Evolutionary conservation across 2,888 invertebrate species (phyloP).

Genomic region (Scelioninae gen. 2): DNA sequence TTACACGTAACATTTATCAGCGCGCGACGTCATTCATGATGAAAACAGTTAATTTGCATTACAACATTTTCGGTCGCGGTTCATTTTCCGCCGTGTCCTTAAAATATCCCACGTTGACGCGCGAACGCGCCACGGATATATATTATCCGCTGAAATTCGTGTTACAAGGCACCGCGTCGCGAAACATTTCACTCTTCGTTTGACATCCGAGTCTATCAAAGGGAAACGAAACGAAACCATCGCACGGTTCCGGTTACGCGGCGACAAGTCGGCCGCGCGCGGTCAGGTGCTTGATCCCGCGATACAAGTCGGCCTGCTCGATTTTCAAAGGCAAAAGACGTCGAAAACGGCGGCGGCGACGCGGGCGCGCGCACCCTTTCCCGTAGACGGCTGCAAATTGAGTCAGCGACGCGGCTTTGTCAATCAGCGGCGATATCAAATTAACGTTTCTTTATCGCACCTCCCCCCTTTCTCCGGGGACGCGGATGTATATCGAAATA

Average conservation of each 20-base stretch:
- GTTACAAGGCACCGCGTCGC: conserved; percentile 46
- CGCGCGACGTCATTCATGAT: too few species aligned
- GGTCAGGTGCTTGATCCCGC: conserved; percentile 58
- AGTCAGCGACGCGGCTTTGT: conserved; percentile 63
- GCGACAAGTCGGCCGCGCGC: conserved; percentile 47
- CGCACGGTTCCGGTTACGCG: conserved; percentile 43
- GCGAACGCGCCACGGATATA: conserved; percentile 32
- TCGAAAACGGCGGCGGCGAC: conserved; percentile 42
- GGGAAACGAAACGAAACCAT: conserved; percentile 56
- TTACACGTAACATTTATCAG: too few species aligned
- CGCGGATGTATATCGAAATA: conserved; percentile 35
- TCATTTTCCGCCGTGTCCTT: conserved; percentile 1
- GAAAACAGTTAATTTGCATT: too few species aligned
- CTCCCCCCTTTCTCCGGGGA: conserved; percentile 35
- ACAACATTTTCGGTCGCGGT: background rate
- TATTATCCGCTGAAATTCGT: conserved; percentile 41
- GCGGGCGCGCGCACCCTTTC: conserved; percentile 52
- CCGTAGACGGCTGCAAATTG: conserved; percentile 60
- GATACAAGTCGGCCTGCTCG: conserved; percentile 47
- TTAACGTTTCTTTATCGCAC: conserved; percentile 63
- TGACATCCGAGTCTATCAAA: conserved; percentile 57
- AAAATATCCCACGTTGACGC: conserved; percentile 47
- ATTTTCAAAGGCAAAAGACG: conserved; percentile 54
- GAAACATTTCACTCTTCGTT: conserved; percentile 55
- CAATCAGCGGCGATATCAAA: conserved; percentile 62